Evolutionary conservation across 2,113 vertebrate species (phyloP).

Genomic region (Xenopus borealis): DNA sequence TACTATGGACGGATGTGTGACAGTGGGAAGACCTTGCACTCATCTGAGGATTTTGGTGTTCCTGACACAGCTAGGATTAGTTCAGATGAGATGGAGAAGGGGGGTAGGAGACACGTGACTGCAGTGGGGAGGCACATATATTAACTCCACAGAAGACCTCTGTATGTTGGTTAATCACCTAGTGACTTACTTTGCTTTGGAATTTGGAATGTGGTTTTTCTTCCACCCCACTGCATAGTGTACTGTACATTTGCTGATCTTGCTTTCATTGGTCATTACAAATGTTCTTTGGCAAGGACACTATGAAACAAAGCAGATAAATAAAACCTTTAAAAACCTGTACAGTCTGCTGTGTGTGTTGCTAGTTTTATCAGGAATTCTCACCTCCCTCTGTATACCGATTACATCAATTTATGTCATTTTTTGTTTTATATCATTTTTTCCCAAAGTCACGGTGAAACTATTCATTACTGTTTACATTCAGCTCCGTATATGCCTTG

Average conservation of each 20-base stretch:
- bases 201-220: neutral
- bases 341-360: too few species aligned
- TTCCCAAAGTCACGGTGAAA: too few species aligned
- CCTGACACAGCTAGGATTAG: slow-evolving; percentile 28
- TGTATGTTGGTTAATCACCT: neutral
- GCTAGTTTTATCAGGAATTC: too few species aligned
- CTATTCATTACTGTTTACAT: too few species aligned
- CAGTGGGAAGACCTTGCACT: slow-evolving; percentile 21
- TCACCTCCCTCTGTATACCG: too few species aligned
- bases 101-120: slow-evolving; percentile 2
- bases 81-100: neutral
- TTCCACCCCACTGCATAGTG: neutral
- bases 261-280: neutral
- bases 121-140: neutral
- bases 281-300: neutral
- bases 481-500: too few species aligned
- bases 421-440: too few species aligned
- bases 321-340: too few species aligned
- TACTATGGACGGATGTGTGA: slow-evolving; percentile 10
- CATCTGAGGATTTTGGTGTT: slow-evolving; percentile 35
- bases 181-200: neutral
- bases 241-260: neutral
- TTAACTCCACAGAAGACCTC: neutral
- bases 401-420: too few species aligned
- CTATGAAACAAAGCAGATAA: too few species aligned